Conservation (phyloP, 1,140 invertebrate genomes). For the Chelonus insularis region DNA sequence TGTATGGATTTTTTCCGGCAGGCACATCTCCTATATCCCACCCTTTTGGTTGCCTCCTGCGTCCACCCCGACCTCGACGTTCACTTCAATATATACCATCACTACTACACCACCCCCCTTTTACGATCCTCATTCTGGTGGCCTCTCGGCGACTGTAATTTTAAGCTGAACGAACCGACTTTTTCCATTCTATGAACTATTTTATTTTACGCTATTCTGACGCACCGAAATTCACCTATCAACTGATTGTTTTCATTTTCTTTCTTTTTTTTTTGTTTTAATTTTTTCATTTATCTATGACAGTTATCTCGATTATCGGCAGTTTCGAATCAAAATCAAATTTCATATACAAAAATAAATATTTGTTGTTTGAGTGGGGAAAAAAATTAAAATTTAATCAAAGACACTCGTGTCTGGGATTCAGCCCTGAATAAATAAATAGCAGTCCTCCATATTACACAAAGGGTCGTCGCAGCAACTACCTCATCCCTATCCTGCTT, state of each 20-base stretch:
- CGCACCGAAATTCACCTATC: neutral
- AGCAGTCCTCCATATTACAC: slow-evolving; percentile 22
- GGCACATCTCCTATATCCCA: slow-evolving; percentile 20
- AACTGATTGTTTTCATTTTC: neutral
- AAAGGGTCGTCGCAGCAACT: slow-evolving; percentile 12
- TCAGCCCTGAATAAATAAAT: slow-evolving; percentile 28
- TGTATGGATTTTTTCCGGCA: slow-evolving; percentile 34
- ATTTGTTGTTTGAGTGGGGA: neutral
- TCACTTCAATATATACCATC: neutral
- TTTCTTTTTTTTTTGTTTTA: neutral
- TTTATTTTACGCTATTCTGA: slow-evolving; percentile 35
- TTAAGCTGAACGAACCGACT: slow-evolving; percentile 52
- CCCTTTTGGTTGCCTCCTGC: slow-evolving; percentile 12
- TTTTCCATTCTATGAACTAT: slow-evolving; percentile 39
- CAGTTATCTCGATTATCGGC: too few relatives aligned
- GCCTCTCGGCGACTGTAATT: slow-evolving; percentile 46
- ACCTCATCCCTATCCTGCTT: neutral
- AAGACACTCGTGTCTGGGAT: slow-evolving; percentile 17
- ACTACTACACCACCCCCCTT: slow-evolving; percentile 5
- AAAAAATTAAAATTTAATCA: slow-evolving; percentile 7
- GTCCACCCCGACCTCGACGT: slow-evolving; percentile 12
- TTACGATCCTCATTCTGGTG: slow-evolving; percentile 11
- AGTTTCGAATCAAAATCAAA: slow-evolving; percentile 1
- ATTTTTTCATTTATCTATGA: too few relatives aligned
- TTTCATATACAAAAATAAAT: slow-evolving; percentile 4